Evolutionary conservation across 2,113 vertebrate genomes (phyloP), one percentile per base, ranked within the genome.

Genomic region (Callochromis pleurospilus): DNA sequence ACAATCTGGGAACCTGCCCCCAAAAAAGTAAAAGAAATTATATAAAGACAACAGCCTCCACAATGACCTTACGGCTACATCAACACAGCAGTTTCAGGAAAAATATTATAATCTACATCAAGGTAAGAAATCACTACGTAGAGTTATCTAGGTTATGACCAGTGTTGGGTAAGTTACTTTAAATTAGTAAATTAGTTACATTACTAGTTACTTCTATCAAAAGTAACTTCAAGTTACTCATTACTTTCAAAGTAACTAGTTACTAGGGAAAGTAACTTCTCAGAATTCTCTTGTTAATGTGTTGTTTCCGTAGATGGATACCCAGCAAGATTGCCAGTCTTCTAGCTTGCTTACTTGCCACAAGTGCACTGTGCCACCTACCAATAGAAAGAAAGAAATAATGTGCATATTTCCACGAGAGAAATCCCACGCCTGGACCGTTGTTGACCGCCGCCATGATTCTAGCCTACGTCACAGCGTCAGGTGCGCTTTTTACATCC

Each of bases 1-100:
- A 12, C 98, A 99, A 29, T 99, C 98, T 11, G 98, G 98, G 85
- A 99, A 99, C 95, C 98, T 99, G 49, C 8, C 11, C 62, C 10
- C 4, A 29, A 91, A 73, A 68, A 15, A 15, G 21, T 1, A 83
- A 70, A 4, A 38, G 60, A 40, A 38, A 65, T 36, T 36, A 65
- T 12, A 38, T 12, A 65, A 65, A 65, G 17, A 65, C 17, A 31
- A 19, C 42, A 29, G 68, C 14, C 24, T 73, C 21, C 24, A 47
- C 68, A 75, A 75, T 75, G 40, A 75, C 68, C 14, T 47, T 10
- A 75, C 0, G 0, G 24, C 40, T 47, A 29, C 40, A 47, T 47
- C 24, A 75, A 75, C 21, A 47, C 42, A 75, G 21, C 42, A 75
- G 42, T 29, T 29, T 75, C 42, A 47, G 24, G 24, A 75, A 75